Evolutionary conservation across 2,888 invertebrate genomes (phyloP).

Genomic region (Mimumesa dahlbomi): DNA sequence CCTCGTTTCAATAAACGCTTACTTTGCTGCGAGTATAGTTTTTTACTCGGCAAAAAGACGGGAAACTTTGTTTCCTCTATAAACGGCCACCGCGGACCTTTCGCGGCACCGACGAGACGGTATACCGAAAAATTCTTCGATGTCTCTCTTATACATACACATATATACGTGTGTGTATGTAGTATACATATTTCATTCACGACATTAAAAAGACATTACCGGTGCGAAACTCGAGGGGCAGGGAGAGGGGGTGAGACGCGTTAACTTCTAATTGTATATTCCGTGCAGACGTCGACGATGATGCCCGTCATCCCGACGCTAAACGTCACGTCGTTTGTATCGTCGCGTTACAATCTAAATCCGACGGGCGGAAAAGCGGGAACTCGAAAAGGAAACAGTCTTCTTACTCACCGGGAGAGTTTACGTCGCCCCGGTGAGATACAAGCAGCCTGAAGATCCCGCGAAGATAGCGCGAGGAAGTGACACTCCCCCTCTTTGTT

Average conservation of each 20-base stretch:
- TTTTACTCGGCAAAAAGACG: constrained; percentile 19
- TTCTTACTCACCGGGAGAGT: constrained; percentile 1
- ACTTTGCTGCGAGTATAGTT: constrained; percentile 49
- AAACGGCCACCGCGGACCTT: constrained; percentile 36
- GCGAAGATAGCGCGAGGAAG: constrained; percentile 39
- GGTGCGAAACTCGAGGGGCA: too few relatives aligned
- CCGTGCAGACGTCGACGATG: background rate
- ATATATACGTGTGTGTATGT: background rate
- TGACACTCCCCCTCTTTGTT: constrained; percentile 48
- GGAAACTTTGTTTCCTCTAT: constrained; percentile 31
- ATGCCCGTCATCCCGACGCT: background rate
- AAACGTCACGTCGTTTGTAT: background rate
- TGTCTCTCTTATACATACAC: constrained; percentile 3
- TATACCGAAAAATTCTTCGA: too few relatives aligned
- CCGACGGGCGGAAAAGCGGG: background rate
- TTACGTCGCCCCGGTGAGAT: background rate
- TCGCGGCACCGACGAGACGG: background rate
- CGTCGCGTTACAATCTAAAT: background rate
- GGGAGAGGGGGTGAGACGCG: too few relatives aligned
- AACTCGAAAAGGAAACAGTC: constrained; percentile 6
- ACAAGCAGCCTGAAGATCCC: background rate
- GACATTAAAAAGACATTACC: constrained; percentile 37
- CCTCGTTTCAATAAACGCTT: constrained; percentile 60
- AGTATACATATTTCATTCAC: background rate
- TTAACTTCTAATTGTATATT: constrained; percentile 21